Evolutionary conservation across 2,888 invertebrate species (phyloP).

Genomic region (Scaptomyza polygonia): DNA sequence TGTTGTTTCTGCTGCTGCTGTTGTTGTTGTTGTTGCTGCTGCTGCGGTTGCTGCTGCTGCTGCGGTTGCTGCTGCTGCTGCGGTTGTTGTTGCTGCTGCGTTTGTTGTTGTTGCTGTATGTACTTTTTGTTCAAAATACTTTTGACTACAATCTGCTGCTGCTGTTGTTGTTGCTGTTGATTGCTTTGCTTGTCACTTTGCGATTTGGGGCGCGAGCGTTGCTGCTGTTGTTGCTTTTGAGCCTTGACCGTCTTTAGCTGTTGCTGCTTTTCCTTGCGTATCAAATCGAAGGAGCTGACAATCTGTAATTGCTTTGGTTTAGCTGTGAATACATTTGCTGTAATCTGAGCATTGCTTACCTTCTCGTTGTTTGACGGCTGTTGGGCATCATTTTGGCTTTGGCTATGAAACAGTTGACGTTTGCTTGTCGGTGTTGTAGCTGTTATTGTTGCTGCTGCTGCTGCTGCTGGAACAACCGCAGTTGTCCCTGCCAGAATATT

Average conservation of each 20-base stretch:
- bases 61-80: constrained; percentile 43
- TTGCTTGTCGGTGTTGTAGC: constrained; percentile 60
- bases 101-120: constrained; percentile 40
- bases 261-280: constrained; percentile 82
- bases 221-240: constrained; percentile 64
- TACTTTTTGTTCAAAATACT: constrained; percentile 52
- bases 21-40: constrained; percentile 23
- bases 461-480: constrained; percentile 19
- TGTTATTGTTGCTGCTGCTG: constrained; percentile 19
- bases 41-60: constrained; percentile 45
- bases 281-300: constrained; percentile 82
- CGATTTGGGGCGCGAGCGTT: constrained; percentile 74
- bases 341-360: constrained; percentile 55
- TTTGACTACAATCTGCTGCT: constrained; percentile 56
- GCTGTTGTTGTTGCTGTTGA: constrained; percentile 49
- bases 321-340: constrained; percentile 11
- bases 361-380: constrained; percentile 74
- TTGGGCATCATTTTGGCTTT: constrained; percentile 81
- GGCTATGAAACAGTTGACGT: constrained; percentile 83
- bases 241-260: constrained; percentile 73
- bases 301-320: constrained; percentile 60
- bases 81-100: constrained; percentile 44
- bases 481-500: constrained; percentile 4
- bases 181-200: constrained; percentile 76
- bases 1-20: constrained; percentile 35